Conservation (phyloP, 2,888 invertebrate genomes). For the Conchocele bisecta region DNA sequence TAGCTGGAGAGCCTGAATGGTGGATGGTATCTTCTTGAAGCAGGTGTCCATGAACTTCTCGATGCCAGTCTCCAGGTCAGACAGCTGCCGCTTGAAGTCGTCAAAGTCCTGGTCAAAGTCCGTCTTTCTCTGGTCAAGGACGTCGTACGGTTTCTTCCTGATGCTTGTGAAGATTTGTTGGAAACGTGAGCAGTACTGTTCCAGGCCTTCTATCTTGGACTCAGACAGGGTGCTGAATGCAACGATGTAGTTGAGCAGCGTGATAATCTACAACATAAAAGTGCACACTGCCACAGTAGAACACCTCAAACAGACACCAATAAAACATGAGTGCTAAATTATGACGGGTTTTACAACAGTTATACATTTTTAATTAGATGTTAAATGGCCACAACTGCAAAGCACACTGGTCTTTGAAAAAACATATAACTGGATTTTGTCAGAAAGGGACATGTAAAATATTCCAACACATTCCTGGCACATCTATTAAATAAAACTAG, state of each 20-base stretch:
- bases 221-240: slow-evolving; percentile 89
- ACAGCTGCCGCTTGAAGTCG: slow-evolving; percentile 88
- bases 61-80: slow-evolving; percentile 86
- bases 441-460: too few species aligned
- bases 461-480: too few species aligned
- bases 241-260: slow-evolving; percentile 88
- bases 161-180: slow-evolving; percentile 87
- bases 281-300: too few species aligned
- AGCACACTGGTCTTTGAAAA: neutral
- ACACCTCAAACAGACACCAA: too few species aligned
- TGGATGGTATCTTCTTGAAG: slow-evolving; percentile 79
- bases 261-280: slow-evolving; percentile 86
- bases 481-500: too few species aligned
- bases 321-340: too few species aligned
- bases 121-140: slow-evolving; percentile 89
- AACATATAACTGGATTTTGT: too few species aligned
- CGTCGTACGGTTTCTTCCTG: slow-evolving; percentile 89
- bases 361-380: too few species aligned
- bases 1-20: slow-evolving; percentile 82
- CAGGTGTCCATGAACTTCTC: slow-evolving; percentile 77
- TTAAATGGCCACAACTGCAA: neutral
- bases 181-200: slow-evolving; percentile 88
- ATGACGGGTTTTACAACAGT: too few species aligned
- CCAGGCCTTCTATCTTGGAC: slow-evolving; percentile 91
- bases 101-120: slow-evolving; percentile 91